Evolutionary conservation across 2,797 vertebrate genomes (phyloP), one percentile per base, ranked within the genome.

Genomic region (Anguilla obscura): DNA sequence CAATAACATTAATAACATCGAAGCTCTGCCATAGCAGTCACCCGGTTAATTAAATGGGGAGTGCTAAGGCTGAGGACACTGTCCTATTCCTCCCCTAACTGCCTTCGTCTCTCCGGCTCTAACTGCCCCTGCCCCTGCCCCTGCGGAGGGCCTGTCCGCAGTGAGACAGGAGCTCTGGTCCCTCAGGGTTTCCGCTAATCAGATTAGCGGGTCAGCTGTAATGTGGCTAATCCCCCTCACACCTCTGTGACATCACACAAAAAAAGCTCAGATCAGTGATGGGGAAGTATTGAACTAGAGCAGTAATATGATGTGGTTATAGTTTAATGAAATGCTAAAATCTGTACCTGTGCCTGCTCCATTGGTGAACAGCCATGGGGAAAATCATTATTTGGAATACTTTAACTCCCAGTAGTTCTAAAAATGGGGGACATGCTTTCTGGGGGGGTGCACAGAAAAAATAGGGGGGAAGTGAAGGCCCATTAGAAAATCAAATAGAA

Each of bases 141-240:
- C 84, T 1, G 79, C 85, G 76, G 87, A 36, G 86, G 86, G 91
- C n/a, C 71, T 88, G 92, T 90, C 92, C 91, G 91, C 90, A 88
- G 85, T 86, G 86, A 88, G 86, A 88, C 83, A 36, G 36, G 36
- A 91, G 52, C 89, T 89, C 86, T 88, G 89, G 93, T 87, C 89
- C 92, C 90, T 94, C 90, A 90, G 91, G 90, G 94, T 94, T 91
- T 85, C 88, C 58, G 90, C 74, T 95, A 94, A 95, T 94, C 94
- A 93, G 93, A 94, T 95, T 94, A 92, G 90, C 88, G 88, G 85
- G 91, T 54, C 12, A 89, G 91, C 91, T 91, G 87, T 91, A 91
- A 93, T 91, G 86, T 92, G 86, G 86, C 89, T 94, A 91, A 93
- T 93, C 93, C 74, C 74, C 24, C 27, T 1, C 36, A 79, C 74